Base-by-base conservation (phyloP, 2,113 vertebrate species). In the Chloroceryle aenea region DNA sequence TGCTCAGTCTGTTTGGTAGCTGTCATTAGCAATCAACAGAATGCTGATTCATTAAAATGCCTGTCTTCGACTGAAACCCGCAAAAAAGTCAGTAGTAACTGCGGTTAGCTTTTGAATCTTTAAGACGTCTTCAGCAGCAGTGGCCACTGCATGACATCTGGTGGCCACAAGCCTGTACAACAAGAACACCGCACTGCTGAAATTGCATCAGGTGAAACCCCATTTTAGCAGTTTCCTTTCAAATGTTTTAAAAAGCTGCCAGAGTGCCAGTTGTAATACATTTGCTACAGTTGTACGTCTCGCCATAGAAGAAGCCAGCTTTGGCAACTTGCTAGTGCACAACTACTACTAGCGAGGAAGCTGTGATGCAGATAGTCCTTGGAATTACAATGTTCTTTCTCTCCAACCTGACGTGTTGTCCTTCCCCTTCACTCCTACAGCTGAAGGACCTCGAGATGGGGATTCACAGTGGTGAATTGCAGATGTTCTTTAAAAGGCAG, bases 161-260 rank as follows among this genome's bases (percentile, higher is more conserved):
- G 88, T 47, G 96, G 94, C 79, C 29, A 45, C 22, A 29, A 43
- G 23, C 21, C 58, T 63, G 36, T 43, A 64, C 3, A 55, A 75
- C 92, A 79, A 63, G 61, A 38, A 42, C 25, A 25, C 2, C 12
- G 42, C 69, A 5, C 48, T 15, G 1, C 62, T 6, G 67, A 36
- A 40, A 59, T 12, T 1, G 43, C 43, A 2, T 2, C 38, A 1
- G 23, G n/a, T 26, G 11, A 69, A 48, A 36, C 0, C 17, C 3
- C 22, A 3, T 7, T 6, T n/a, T 2, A 3, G 1, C 58, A 3
- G 59, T 29, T 71, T 47, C 12, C 40, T 19, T 19, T 38, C 43
- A 17, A 25, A 5, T 0, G 9, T 43, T 18, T 52, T 14, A 26
- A 27, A 52, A 52, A 38, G 19, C 48, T 18, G 68, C 32, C 36